Evolutionary conservation across 2,888 invertebrate genomes (phyloP).

Genomic region (Julus scandinavius): DNA sequence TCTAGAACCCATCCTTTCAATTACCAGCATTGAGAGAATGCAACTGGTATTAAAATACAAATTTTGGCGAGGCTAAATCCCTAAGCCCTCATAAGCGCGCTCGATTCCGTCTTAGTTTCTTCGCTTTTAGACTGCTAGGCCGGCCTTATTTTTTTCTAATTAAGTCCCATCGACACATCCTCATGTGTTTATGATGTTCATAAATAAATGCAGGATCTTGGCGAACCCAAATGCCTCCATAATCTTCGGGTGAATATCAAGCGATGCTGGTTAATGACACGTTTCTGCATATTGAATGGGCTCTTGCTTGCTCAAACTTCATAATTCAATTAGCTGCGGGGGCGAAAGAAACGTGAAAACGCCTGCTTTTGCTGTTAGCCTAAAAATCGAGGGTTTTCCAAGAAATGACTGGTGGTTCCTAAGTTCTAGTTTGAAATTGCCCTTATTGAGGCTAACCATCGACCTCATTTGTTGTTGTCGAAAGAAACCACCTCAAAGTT

Average conservation of each 20-base stretch:
- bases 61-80: neutral
- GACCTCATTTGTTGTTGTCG: no score
- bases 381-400: neutral
- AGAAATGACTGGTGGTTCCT: neutral
- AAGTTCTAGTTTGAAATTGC: no score
- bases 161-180: neutral
- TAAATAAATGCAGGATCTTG: neutral
- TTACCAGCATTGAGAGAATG: neutral
- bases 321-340: neutral
- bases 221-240: neutral
- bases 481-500: no score
- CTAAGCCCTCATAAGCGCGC: neutral
- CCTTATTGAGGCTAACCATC: no score
- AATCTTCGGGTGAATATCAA: neutral
- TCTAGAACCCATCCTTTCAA: neutral
- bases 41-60: neutral
- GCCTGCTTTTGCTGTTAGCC: neutral
- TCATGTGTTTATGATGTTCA: slow-evolving; percentile 3
- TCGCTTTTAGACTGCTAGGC: neutral
- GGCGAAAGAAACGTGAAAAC: neutral
- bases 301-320: neutral
- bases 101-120: neutral
- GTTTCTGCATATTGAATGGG: neutral
- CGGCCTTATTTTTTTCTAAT: neutral
- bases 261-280: neutral